Evolutionary conservation across 2,888 invertebrate genomes (phyloP).

Genomic region (Scaptomyza flava): DNA sequence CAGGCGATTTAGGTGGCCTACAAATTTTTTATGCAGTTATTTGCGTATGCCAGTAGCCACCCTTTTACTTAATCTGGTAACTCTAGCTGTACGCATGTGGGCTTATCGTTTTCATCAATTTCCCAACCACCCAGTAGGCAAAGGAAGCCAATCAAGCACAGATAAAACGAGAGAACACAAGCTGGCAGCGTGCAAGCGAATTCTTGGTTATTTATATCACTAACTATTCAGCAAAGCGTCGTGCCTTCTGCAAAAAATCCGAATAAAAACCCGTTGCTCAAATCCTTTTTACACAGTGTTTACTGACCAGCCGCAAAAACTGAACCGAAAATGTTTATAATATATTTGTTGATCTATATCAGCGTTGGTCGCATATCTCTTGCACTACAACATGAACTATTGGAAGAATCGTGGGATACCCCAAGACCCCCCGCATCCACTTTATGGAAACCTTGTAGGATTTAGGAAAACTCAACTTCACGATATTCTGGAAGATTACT

Average conservation of each 20-base stretch:
- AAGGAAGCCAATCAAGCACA: not conserved
- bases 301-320: not conserved
- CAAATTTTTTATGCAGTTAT: no score
- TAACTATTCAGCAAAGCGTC: not conserved
- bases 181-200: not conserved
- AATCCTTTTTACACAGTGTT: constrained; percentile 8
- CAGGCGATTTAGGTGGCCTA: no score
- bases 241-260: not conserved
- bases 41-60: no score
- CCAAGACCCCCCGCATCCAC: constrained; percentile 50
- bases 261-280: not conserved
- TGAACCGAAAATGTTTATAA: constrained; percentile 38
- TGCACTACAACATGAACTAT: constrained; percentile 44
- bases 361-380: constrained; percentile 40
- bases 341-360: constrained; percentile 45
- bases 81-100: no score
- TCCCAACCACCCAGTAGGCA: no score
- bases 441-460: constrained; percentile 53
- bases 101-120: no score
- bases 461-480: constrained; percentile 48
- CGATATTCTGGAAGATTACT: constrained; percentile 44
- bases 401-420: constrained; percentile 52
- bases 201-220: constrained; percentile 2
- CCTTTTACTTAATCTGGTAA: no score
- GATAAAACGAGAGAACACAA: not conserved